A percentile compares a stretch with the other conserved stretches of the same genome.
These are phyloP conservation scores for Potamilus streckersoni DNA, from an alignment of 1,140 invertebrate species.

Conservation along the genomic window DNA sequence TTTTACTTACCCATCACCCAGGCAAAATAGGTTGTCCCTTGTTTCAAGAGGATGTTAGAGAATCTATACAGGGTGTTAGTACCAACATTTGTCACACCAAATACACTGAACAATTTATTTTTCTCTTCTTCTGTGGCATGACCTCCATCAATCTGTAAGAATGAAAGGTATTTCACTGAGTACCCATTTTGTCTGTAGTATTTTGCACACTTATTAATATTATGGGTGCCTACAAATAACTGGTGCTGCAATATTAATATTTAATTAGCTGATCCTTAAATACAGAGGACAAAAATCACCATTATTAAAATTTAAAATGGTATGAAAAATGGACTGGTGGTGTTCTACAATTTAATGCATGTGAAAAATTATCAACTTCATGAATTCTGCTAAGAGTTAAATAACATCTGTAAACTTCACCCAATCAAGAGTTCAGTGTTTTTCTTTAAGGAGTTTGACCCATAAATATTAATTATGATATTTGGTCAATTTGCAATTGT, in stretches of 20 bases:
- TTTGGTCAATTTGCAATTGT: too few relatives aligned
- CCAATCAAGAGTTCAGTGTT: too few relatives aligned
- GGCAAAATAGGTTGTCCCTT: too few relatives aligned
- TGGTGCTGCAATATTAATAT: too few relatives aligned
- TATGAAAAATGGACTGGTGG: too few relatives aligned
- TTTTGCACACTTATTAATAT: neutral
- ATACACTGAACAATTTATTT: conserved; percentile 20
- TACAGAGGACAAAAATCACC: too few relatives aligned
- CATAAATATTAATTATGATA: too few relatives aligned
- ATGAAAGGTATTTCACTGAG: too few relatives aligned
- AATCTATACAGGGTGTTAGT: conserved; percentile 17
- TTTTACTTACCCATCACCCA: too few relatives aligned
- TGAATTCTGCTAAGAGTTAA: neutral
- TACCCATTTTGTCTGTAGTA: neutral
- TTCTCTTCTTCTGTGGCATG: conserved; percentile 10
- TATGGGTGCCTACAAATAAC: neutral
- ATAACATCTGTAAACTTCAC: too few relatives aligned
- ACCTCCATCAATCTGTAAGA: conserved; percentile 35
- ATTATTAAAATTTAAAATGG: too few relatives aligned
- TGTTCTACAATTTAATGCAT: neutral
- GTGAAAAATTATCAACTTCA: neutral
- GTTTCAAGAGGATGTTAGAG: neutral
- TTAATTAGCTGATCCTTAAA: neutral
- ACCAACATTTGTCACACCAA: conserved; percentile 21
- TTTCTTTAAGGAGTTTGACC: too few relatives aligned